These are phyloP conservation scores for Plestiodon gilberti DNA, from an alignment of 2,113 vertebrate species.

Conservation along the genomic window DNA sequence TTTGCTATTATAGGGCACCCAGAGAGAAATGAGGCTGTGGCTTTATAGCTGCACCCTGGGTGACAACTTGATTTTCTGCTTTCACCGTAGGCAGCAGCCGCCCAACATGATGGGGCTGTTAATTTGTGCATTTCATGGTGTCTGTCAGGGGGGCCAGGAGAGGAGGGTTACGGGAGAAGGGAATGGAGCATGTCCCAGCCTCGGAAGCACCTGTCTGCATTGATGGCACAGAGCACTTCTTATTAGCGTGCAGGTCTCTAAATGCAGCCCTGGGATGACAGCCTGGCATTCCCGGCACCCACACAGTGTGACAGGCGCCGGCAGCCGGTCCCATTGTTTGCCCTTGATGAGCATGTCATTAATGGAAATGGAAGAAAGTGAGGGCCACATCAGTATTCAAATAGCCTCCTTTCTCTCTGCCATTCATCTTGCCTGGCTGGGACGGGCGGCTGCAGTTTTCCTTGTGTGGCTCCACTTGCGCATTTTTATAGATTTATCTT, in stretches of 20 bases:
- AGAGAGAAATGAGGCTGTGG: constrained; percentile 86
- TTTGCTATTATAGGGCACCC: constrained; percentile 91
- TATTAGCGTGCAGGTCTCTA: constrained; percentile 90
- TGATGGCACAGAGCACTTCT: constrained; percentile 90
- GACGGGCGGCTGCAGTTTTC: constrained; percentile 76
- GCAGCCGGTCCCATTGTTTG: constrained; percentile 93
- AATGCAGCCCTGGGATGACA: constrained; percentile 85
- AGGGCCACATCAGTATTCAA: constrained; percentile 95
- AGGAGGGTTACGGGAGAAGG: constrained; percentile 79
- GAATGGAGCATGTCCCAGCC: constrained; percentile 86
- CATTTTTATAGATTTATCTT: constrained; percentile 75
- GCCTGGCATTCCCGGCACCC: constrained; percentile 82
- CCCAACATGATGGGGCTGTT: constrained; percentile 92
- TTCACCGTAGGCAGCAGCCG: constrained; percentile 86
- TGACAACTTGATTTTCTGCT: constrained; percentile 97
- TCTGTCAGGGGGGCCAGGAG: constrained; percentile 83
- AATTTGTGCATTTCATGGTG: constrained; percentile 91
- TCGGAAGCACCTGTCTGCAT: constrained; percentile 94
- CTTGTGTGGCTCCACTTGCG: constrained; percentile 70
- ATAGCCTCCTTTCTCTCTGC: constrained; percentile 90
- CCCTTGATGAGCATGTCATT: constrained; percentile 95
- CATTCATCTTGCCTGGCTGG: constrained; percentile 79
- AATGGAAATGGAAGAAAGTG: constrained; percentile 90
- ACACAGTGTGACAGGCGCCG: constrained; percentile 87
- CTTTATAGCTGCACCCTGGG: constrained; percentile 84